Evolutionary conservation across 2,797 vertebrate species (phyloP).

Genomic region (Balearica regulorum): DNA sequence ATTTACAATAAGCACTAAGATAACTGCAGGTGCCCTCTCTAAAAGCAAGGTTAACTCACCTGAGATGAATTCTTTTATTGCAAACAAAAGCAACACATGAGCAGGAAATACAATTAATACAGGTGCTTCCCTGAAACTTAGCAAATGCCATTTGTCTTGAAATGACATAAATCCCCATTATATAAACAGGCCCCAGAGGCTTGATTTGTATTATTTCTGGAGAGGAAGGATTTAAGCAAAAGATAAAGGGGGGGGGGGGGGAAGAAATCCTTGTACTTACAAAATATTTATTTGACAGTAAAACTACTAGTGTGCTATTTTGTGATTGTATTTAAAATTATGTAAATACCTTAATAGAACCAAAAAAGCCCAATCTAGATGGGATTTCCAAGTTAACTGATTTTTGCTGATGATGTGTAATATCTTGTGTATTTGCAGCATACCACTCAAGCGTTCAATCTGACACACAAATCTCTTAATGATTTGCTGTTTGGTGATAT

Average conservation of each 20-base stretch:
- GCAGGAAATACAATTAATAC: conserved; percentile 82
- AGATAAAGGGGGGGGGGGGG: conserved; percentile 35
- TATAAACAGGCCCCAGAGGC: conserved; percentile 61
- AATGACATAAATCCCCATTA: conserved; percentile 62
- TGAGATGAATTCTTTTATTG: conserved; percentile 79
- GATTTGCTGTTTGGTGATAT: background rate
- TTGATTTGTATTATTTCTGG: conserved; percentile 64
- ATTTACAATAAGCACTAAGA: conserved; percentile 78
- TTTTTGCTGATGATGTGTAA: background rate
- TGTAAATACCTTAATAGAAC: background rate
- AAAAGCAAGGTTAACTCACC: conserved; percentile 83
- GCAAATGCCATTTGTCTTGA: conserved; percentile 68
- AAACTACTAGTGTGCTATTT: conserved; percentile 15
- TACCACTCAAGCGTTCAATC: accelerated
- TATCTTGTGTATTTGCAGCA: background rate
- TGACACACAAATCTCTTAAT: background rate
- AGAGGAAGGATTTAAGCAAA: conserved; percentile 67
- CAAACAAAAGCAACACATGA: conserved; percentile 77
- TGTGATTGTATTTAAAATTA: conserved; percentile 10
- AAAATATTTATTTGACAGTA: conserved; percentile 50
- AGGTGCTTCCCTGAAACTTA: conserved; percentile 77
- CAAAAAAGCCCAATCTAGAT: background rate
- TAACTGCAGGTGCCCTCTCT: conserved; percentile 81
- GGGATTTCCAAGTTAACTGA: background rate
- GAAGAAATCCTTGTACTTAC: conserved; percentile 48